Base-by-base conservation (phyloP, 2,113 vertebrate species). In the Xerus inauris region DNA sequence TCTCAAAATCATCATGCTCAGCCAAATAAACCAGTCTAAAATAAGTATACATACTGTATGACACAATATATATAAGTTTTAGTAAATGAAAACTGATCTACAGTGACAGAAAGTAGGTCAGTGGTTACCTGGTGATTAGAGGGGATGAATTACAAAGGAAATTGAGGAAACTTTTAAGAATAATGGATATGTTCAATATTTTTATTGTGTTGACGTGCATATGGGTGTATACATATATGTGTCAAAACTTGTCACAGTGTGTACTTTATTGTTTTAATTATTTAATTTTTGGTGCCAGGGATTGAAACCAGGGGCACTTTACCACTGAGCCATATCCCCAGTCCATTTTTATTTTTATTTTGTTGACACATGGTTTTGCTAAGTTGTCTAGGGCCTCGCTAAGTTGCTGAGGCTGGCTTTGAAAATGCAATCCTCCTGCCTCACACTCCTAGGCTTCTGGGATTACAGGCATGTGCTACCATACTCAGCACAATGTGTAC, bases 31-130 rank as follows among this genome's bases (percentile, higher is more conserved):
- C 54, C 38, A 94, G 35, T 89, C n/a, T 11, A 96, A 90, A 96
- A 77, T 80, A 95, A 92, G 4, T 65, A 14, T 64, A 57, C 14
- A 40, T 76, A 51, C 42, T 17, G 13, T 87, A 88, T 76, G 40
- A 69, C 65, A 84, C 75, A 17, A 20, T 82, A 77, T 92, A 73
- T 86, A 62, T 77, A 51, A 93, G 65, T 14, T 76, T n/a, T 92
- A 82, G 65, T 89, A 96, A 95, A 93, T 62, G 16, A 26, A 89
- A 94, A 94, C 7, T 89, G 87, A 88, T 91, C 57, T 94, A 62
- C 62, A 92, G 77, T 85, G 32, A 95, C 17, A 85, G 90, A 91
- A 85, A 86, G 62, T 24, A 94, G 40, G 32, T 80, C 59, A 84
- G 38, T 77, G n/a, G 92, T 59, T 87, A 42, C 32, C n/a, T 95